These are phyloP conservation scores for Chamaedrilus cognettii DNA, from an alignment of 2,888 invertebrate species.

Conservation along the genomic window DNA sequence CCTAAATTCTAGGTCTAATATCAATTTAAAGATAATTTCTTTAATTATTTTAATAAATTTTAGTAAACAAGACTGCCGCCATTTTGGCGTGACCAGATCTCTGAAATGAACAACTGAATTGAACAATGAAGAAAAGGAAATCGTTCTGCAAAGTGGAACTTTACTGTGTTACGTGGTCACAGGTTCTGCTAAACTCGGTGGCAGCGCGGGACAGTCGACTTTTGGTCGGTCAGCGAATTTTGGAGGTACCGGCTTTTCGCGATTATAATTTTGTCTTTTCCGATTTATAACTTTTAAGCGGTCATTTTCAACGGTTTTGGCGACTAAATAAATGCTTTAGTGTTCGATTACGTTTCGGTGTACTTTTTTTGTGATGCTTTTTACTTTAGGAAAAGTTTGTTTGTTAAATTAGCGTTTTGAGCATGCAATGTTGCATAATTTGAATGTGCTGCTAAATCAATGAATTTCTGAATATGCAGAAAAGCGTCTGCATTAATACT, in stretches of 20 bases:
- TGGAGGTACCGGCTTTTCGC: slow-evolving; percentile 71
- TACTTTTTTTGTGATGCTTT: too few relatives aligned
- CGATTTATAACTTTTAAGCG: too few relatives aligned
- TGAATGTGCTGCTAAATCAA: too few relatives aligned
- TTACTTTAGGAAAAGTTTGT: too few relatives aligned
- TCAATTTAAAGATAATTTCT: neutral
- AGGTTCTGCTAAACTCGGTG: slow-evolving; percentile 89
- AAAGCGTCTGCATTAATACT: too few relatives aligned
- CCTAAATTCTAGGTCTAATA: neutral
- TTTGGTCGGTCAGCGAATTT: slow-evolving; percentile 89
- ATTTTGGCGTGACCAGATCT: too few relatives aligned
- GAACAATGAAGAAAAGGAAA: neutral
- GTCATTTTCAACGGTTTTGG: slow-evolving; percentile 2
- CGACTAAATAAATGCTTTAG: neutral
- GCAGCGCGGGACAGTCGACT: slow-evolving; percentile 87
- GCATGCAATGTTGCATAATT: too few relatives aligned
- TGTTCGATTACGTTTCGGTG: neutral
- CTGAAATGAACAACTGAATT: neutral
- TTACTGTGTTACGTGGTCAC: slow-evolving; percentile 18
- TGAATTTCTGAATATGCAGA: too few relatives aligned
- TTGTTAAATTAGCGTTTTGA: too few relatives aligned
- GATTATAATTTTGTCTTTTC: too few relatives aligned
- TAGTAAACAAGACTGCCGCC: too few relatives aligned
- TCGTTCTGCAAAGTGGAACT: neutral
- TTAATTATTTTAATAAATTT: neutral